These are phyloP conservation scores for Paragorgia papillata DNA, from an alignment of 92 coral and sea anemone genomes.

Conservation along the genomic window DNA sequence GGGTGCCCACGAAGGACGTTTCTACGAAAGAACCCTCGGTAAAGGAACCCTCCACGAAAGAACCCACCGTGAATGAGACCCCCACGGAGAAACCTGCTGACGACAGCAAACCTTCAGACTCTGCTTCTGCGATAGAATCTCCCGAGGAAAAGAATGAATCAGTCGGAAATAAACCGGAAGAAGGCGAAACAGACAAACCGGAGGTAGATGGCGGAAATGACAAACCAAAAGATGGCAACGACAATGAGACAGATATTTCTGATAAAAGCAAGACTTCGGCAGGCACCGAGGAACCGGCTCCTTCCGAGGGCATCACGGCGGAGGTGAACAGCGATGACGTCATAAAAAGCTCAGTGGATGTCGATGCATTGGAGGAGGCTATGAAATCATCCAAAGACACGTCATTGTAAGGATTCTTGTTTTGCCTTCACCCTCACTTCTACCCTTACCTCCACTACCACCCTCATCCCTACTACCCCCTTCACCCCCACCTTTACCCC, in stretches of 20 bases:
- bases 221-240: slow-evolving; percentile 15
- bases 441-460: too few relatives aligned
- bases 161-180: slow-evolving; percentile 29
- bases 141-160: too few relatives aligned
- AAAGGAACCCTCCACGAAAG: too few relatives aligned
- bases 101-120: too few relatives aligned
- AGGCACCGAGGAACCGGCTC: background rate
- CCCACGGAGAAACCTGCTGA: too few relatives aligned
- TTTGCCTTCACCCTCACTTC: too few relatives aligned
- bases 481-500: too few relatives aligned
- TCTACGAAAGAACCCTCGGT: too few relatives aligned
- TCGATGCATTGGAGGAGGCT: slow-evolving; percentile 10
- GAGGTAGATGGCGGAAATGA: slow-evolving; percentile 8
- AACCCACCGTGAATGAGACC: too few relatives aligned
- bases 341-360: slow-evolving; percentile 10
- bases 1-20: too few relatives aligned
- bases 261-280: background rate
- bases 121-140: too few relatives aligned
- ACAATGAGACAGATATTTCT: slow-evolving; percentile 23
- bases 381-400: slow-evolving; percentile 29
- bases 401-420: background rate
- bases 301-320: background rate
- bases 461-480: too few relatives aligned
- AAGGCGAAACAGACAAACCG: slow-evolving; percentile 19
- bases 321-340: slow-evolving; percentile 22